Evolutionary conservation across 1,140 invertebrate genomes (phyloP).

Genomic region (Drosophila kepulauana): DNA sequence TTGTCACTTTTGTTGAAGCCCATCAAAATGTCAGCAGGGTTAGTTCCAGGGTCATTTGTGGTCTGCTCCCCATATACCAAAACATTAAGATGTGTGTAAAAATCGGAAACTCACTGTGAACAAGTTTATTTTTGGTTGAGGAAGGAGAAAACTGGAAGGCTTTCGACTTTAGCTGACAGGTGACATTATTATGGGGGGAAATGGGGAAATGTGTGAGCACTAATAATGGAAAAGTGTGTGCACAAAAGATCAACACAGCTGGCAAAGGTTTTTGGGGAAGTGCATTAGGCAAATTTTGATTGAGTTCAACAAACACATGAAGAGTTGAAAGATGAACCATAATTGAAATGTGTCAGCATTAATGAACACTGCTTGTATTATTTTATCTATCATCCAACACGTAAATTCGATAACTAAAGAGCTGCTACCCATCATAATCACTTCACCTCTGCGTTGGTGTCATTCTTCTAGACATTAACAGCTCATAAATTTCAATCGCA

Average conservation of each 20-base stretch:
- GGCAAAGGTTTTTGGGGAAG: constrained; percentile 14
- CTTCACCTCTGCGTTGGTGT: neutral
- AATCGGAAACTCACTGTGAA: constrained; percentile 30
- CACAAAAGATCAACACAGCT: neutral
- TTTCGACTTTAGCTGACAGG: constrained; percentile 25
- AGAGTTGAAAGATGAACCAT: neutral
- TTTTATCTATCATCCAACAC: constrained; percentile 1
- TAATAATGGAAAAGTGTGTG: constrained; percentile 15
- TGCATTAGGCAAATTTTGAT: constrained; percentile 29
- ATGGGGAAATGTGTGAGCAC: neutral
- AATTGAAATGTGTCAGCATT: neutral
- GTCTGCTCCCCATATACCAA: constrained; percentile 1
- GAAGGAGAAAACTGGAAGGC: constrained; percentile 23
- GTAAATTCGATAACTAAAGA: neutral
- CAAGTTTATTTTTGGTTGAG: constrained; percentile 15
- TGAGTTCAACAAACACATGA: neutral
- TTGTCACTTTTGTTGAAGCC: constrained; percentile 42
- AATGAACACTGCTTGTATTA: neutral
- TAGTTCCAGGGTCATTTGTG: constrained; percentile 46
- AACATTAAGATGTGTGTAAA: constrained; percentile 18
- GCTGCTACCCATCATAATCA: constrained; percentile 2
- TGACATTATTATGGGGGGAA: constrained; percentile 32
- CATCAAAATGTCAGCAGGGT: constrained; percentile 36
- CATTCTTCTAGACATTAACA: constrained; percentile 35
- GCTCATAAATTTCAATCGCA: constrained; percentile 56